Conservation (phyloP, 2,888 invertebrate genomes). For the Caenorhabditis doughertyi region DNA sequence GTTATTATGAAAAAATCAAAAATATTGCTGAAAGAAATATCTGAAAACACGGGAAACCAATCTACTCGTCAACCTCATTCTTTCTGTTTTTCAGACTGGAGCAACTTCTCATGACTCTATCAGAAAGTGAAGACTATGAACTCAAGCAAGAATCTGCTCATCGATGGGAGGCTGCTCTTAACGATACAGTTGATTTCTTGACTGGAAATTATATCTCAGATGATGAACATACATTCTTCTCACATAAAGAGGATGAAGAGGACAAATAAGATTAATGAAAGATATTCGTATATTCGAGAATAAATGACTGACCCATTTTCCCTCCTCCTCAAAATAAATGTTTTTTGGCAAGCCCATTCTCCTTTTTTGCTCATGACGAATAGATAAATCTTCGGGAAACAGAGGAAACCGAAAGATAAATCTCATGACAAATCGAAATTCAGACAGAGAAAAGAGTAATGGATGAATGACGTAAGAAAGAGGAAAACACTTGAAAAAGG, state of each 20-base stretch:
- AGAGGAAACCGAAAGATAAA: constrained; percentile 11
- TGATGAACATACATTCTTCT: constrained; percentile 67
- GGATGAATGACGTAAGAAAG: constrained; percentile 22
- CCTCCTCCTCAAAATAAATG: not conserved
- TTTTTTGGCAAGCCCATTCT: not conserved
- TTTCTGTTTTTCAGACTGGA: constrained; percentile 57
- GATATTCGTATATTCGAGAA: constrained; percentile 13
- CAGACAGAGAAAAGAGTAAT: constrained; percentile 7
- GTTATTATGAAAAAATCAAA: not conserved
- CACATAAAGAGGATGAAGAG: constrained; percentile 42
- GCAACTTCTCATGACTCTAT: constrained; percentile 47
- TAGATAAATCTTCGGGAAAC: constrained; percentile 22
- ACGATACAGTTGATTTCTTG: constrained; percentile 69
- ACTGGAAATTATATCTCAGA: constrained; percentile 70
- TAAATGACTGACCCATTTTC: constrained; percentile 12
- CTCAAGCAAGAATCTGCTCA: constrained; percentile 43
- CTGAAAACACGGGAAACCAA: constrained; percentile 2
- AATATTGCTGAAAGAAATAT: not conserved
- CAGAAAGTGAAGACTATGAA: constrained; percentile 19
- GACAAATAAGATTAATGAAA: not conserved
- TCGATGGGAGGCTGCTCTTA: constrained; percentile 70
- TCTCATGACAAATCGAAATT: constrained; percentile 10
- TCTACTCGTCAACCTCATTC: constrained; percentile 5
- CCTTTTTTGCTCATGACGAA: constrained; percentile 13
- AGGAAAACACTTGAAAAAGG: constrained; percentile 25